phyloP scores from a whole-genome alignment of 2,888 invertebrate species.

The Odontomyia ornata region DNA sequence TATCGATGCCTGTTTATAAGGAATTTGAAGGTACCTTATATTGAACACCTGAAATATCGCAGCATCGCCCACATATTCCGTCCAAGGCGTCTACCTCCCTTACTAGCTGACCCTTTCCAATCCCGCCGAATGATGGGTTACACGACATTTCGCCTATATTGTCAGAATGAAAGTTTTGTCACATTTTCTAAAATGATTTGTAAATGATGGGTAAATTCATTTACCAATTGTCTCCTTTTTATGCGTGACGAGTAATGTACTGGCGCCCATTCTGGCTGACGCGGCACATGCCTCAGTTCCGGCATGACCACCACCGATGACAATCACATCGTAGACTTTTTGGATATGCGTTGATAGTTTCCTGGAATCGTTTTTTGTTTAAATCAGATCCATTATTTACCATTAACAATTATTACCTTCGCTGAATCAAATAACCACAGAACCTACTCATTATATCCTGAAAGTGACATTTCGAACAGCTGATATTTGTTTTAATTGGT shows the following conservation, averaged over 20 bases:
- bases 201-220: too few species aligned
- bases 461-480: conserved; percentile 4
- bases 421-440: conserved; percentile 12
- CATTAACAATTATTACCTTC: not conserved
- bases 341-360: not conserved
- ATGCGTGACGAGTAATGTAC: conserved; percentile 83
- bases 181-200: too few species aligned
- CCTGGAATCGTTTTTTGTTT: not conserved
- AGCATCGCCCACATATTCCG: conserved; percentile 82
- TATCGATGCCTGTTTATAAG: not conserved
- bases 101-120: conserved; percentile 90
- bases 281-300: conserved; percentile 89
- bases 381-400: not conserved
- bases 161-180: too few species aligned
- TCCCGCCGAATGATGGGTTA: conserved; percentile 92
- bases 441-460: not conserved
- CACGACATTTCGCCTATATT: conserved; percentile 94
- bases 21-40: conserved; percentile 69
- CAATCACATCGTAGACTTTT: conserved; percentile 73
- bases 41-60: conserved; percentile 82
- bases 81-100: conserved; percentile 88
- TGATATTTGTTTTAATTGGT: conserved; percentile 27
- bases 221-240: conserved; percentile 82
- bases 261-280: conserved; percentile 82
- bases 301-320: conserved; percentile 92